Evolutionary conservation across 2,888 invertebrate genomes (phyloP), one percentile per base, ranked within the genome.

Genomic region (Spilosoma lubricipeda): DNA sequence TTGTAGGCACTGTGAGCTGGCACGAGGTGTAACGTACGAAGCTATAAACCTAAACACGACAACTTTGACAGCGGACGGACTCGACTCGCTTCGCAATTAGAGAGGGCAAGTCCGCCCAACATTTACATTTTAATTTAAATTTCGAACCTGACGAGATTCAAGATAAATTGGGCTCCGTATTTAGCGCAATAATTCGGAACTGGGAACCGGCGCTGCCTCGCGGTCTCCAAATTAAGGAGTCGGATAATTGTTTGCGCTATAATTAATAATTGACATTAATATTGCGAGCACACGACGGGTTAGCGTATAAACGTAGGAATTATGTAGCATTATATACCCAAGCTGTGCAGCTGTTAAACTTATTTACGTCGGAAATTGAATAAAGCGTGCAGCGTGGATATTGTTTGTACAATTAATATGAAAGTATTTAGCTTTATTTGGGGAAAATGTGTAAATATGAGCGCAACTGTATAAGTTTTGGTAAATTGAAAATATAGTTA

Each of bases 121-220:
- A 95, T 95, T 95, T 95, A 94, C 95, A 95, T 95, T 95, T 95
- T 92, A 94, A 95, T 95, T 94, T 93, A 93, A 95, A 95, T 94
- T 93, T 93, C 91, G 91, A 92, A 93, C 93, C 93, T 93, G 93
- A 93, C 93, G 93, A 93, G 93, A 94, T 95, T 93, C 92, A 87
- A 93, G 94, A 94, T 94, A 94, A 95, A 94, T 93, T 94, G 91
- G 91, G 89, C 90, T 88, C 89, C 91, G 93, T 92, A 93, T 94
- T 94, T 94, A 92, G 93, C 92, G 90, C 92, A 91, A 93, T 93
- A 93, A 94, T 94, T 93, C 89, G 90, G 90, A 91, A 90, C 87
- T 89, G 88, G 89, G 90, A 91, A 90, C 87, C 89, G 87, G 89
- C 89, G 87, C 83, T 77, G 84, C 80, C 86, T 91, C 91, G 91